Evolutionary conservation across 2,888 invertebrate species (phyloP).

Genomic region (Willowsia nigromaculata): DNA sequence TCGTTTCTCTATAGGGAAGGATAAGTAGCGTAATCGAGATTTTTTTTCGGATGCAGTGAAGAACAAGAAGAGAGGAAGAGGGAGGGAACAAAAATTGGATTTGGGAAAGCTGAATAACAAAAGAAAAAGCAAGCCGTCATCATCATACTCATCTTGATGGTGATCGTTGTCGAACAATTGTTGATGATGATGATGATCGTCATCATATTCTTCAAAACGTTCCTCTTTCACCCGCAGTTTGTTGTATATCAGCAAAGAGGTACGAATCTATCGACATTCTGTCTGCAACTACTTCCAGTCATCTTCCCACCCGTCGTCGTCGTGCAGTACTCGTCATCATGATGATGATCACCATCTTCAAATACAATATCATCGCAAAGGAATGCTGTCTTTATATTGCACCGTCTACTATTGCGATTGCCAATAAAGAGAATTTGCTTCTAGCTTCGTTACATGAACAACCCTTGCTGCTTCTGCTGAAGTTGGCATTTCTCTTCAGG

Average conservation of each 20-base stretch:
- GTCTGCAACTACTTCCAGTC: not conserved
- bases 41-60: conserved; percentile 29
- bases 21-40: conserved; percentile 54
- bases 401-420: not conserved
- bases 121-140: conserved; percentile 43
- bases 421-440: not conserved
- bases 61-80: not conserved
- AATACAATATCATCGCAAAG: conserved; percentile 52
- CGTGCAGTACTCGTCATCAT: not conserved
- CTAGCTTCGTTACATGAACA: not conserved
- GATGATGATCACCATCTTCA: conserved; percentile 51
- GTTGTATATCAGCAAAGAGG: not conserved
- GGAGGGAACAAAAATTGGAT: conserved; percentile 67
- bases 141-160: conserved; percentile 15
- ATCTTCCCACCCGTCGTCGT: not conserved
- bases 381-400: not conserved
- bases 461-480: conserved; percentile 17
- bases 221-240: not conserved
- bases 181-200: not conserved
- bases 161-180: not conserved
- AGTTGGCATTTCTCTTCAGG: conserved; percentile 57
- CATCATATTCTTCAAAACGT: conserved; percentile 26
- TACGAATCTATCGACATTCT: not conserved
- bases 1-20: not conserved
- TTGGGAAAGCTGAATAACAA: conserved; percentile 66